Evolutionary conservation across 2,888 invertebrate species (phyloP), one percentile per base, ranked within the genome.

Genomic region (Trichopoda pennipes): DNA sequence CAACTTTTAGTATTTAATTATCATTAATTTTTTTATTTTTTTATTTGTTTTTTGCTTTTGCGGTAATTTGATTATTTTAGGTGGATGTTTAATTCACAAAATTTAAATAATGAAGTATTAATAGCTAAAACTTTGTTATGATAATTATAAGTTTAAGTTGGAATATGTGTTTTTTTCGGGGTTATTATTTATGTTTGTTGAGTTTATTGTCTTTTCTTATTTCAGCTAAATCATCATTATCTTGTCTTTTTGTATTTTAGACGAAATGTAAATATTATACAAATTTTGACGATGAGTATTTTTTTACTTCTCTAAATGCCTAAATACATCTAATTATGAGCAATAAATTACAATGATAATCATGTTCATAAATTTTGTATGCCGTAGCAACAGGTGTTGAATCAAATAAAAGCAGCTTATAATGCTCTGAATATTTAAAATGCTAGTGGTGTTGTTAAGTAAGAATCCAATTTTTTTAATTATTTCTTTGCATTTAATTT

Each of bases 31-130:
- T n/a, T 70, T 32, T 28, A 28, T n/a, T n/a, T n/a, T n/a, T n/a
- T n/a, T n/a, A n/a, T n/a, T 56, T 49, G 47, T 14, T 44, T 42
- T 6, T 51, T 69, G 32, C 21, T 17, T 4, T 23, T 23, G 17
- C 17, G 16, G 17, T 63, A 38, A 53, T 68, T 61, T 68, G 60
- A 76, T 76, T 81, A 61, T 61, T 49, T 12, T 60, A 38, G 47
- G 55, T 53, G 73, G 61, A 51, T 60, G 17, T 64, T 64, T 17
- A 82, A 82, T 82, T 82, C 72, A 75, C 79, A 82, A 79, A 79
- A 82, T 79, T 82, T 75, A 75, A 79, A 82, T 82, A 79, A 82
- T 82, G 79, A 82, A 79, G 79, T 75, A 82, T 70, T 82, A 82
- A 82, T 79, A 75, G 75, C 66, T 70, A 47, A 58, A 79, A 58